phyloP scores from a whole-genome alignment of 2,797 vertebrate genomes.

The Sebastes nivosus region DNA sequence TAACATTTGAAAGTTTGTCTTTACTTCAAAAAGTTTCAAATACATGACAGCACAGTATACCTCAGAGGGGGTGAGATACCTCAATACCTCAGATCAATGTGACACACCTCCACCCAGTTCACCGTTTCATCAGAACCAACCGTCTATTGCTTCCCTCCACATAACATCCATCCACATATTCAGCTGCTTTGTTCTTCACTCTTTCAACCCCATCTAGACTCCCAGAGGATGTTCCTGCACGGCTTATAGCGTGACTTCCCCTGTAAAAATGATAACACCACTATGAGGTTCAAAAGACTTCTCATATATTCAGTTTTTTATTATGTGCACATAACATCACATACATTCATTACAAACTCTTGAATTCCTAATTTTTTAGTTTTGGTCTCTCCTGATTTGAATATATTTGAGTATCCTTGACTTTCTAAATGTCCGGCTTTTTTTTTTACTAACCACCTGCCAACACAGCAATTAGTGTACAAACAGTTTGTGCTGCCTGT shows the following conservation, averaged over 20 bases:
- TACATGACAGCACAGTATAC: not conserved
- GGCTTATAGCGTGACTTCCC: not conserved
- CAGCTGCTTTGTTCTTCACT: not conserved
- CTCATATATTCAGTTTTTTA: not conserved
- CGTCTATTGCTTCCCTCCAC: not conserved
- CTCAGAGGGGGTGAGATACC: not conserved
- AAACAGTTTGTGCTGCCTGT: not conserved
- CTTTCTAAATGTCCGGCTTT: not conserved
- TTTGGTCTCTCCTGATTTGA: not conserved
- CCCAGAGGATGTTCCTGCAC: not conserved
- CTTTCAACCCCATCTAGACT: not conserved
- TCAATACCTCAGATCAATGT: not conserved
- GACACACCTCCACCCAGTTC: not conserved
- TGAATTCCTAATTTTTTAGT: not conserved
- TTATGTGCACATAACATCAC: not conserved
- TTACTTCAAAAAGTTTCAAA: not conserved
- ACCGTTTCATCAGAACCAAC: not conserved
- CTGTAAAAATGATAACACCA: not conserved
- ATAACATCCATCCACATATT: not conserved
- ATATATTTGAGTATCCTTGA: not conserved
- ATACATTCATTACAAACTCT: not conserved
- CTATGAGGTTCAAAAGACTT: not conserved
- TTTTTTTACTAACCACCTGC: not conserved
- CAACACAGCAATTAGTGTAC: not conserved
- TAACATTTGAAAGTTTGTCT: not conserved